phyloP scores from a whole-genome alignment of 2,113 vertebrate species.

The Loxodonta africana region DNA sequence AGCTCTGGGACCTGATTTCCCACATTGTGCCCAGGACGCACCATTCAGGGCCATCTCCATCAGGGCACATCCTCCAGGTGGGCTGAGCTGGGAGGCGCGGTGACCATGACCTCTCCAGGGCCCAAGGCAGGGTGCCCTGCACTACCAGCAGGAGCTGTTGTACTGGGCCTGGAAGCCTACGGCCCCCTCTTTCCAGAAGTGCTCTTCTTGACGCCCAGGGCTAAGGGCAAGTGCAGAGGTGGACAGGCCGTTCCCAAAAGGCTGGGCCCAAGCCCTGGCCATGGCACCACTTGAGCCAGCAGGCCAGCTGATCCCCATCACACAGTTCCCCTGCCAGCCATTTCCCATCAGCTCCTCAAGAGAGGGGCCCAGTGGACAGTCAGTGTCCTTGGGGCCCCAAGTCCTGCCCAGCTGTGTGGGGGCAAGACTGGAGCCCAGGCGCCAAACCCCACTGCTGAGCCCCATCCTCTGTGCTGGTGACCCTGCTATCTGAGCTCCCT shows the following conservation, averaged over 20 bases:
- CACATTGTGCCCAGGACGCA: neutral
- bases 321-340: neutral
- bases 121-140: neutral
- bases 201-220: neutral
- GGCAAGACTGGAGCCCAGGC: too few relatives aligned
- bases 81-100: neutral
- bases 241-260: neutral
- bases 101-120: too few relatives aligned
- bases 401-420: neutral
- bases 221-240: neutral
- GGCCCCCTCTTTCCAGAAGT: neutral
- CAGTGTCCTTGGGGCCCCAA: neutral
- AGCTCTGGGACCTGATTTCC: neutral
- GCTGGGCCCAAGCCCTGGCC: too few relatives aligned
- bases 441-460: too few relatives aligned
- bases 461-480: neutral
- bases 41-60: too few relatives aligned
- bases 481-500: neutral
- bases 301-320: neutral
- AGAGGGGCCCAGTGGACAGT: too few relatives aligned
- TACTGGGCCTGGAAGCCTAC: neutral
- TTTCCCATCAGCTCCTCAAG: fast-evolving
- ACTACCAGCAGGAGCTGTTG: fast-evolving
- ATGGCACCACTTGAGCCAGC: neutral
- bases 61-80: too few relatives aligned